Base-by-base conservation (phyloP, 1,140 invertebrate species). In the Drosophila arizonae region DNA sequence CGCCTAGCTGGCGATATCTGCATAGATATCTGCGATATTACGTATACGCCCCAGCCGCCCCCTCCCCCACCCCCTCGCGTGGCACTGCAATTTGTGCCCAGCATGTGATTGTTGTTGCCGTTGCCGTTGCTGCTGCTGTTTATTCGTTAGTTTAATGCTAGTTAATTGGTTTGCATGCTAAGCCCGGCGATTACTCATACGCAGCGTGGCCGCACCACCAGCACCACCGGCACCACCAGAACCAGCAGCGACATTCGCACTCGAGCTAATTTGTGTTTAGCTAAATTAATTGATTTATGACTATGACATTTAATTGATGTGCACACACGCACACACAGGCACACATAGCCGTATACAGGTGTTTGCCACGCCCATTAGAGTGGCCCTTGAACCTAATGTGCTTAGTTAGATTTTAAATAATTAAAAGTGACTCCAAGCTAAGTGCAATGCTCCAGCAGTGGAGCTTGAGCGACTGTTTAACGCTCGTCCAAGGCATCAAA, bases 201-300 rank as follows among this genome's bases (percentile, higher is more conserved):
- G 76, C 76, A 76, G 72, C 76, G 66, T 78, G 58, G 17, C 30
- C 43, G 2, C 43, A 15, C 4, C 43, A 15, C 9, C 13, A 24
- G 8, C 11, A 57, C 4, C 28, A 30, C 2, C 28, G 6, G 28
- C 28, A 30, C 4, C 28, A 28, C 3, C 26, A 28, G 26, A 5
- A 28, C 3, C 26, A 28, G 26, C 26, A 28, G 26, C 15, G 15
- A 9, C n/a, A 57, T 11, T 72, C 46, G 5, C 9, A 13, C 41
- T 70, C 61, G 61, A 17, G 65, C 76, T 87, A 82, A 86, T 87
- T 39, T 86, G 79, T 57, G 72, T 81, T 82, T 72, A 57, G 67
- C 10, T n/a, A 78, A 79, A 87, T 82, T 87, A 87, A 86, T 81
- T 86, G 79, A 87, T 81, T 87, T 86, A 87, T 79, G 82, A 68